Evolutionary conservation across 2,888 invertebrate genomes (phyloP).

Genomic region (Heliothis peltigera): DNA sequence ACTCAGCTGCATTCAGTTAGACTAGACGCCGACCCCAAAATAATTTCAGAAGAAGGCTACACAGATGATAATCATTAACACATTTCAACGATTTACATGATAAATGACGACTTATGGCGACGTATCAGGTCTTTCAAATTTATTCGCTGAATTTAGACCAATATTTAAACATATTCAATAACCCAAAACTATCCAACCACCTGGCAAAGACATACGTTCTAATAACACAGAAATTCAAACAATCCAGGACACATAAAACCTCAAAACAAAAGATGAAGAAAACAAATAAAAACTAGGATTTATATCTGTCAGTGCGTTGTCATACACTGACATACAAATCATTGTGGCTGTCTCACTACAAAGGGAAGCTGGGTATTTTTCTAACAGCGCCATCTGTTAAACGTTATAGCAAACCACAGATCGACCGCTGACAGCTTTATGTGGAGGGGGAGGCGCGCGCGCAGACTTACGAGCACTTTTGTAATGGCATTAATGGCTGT

Average conservation of each 20-base stretch:
- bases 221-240: neutral
- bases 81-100: too few relatives aligned
- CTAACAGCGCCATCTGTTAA: slow-evolving; percentile 64
- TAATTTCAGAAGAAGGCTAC: too few relatives aligned
- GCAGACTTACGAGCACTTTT: slow-evolving; percentile 55
- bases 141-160: neutral
- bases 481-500: slow-evolving; percentile 46
- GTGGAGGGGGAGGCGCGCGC: slow-evolving; percentile 57
- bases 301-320: slow-evolving; percentile 59
- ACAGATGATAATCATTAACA: too few relatives aligned
- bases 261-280: slow-evolving; percentile 36
- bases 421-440: slow-evolving; percentile 79
- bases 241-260: slow-evolving; percentile 24
- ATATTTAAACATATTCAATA: neutral
- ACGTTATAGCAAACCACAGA: slow-evolving; percentile 69
- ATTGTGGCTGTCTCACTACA: slow-evolving; percentile 51
- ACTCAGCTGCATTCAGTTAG: too few relatives aligned
- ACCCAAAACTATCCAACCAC: neutral
- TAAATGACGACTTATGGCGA: too few relatives aligned
- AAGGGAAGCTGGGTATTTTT: slow-evolving; percentile 58
- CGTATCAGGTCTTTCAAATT: neutral
- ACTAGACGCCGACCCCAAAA: too few relatives aligned
- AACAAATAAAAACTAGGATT: slow-evolving; percentile 51
- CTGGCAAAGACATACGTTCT: neutral
- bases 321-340: slow-evolving; percentile 60